Base-by-base conservation (phyloP, 2,888 invertebrate genomes). In the Stenodema calcarata region DNA sequence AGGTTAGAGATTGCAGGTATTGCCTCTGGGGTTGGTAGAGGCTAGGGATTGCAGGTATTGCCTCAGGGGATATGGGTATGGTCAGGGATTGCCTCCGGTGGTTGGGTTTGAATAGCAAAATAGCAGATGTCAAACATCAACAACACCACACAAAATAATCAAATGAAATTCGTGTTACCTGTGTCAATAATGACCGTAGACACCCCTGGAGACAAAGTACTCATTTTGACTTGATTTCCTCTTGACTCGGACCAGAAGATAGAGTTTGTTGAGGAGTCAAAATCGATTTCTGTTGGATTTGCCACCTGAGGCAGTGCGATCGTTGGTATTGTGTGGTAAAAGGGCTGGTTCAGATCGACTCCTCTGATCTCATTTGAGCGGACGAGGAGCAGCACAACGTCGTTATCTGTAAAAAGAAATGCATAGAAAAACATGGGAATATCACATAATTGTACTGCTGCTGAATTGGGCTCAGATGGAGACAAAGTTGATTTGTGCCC, bases 211-310 rank as follows among this genome's bases (percentile, higher is more conserved):
- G 94, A 94, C 75, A 96, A 92, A 79, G 93, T 93, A 0, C 94
- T 94, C 28, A 93, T 92, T 90, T 95, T 95, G 28, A 97, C 94
- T 91, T 96, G 96, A 91, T 95, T 94, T 80, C 94, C 93, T 90
- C 94, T 94, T 11, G 93, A 92, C 91, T 96, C 96, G 0, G 95
- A 94, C 96, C 96, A 97, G 92, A 94, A 96, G 86, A 97, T 92
- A 83, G 84, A 94, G 92, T 90, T 94, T 95, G 90, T 95, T 95
- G 87, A 97, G 0, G 86, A 76, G n/a, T 81, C 73, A 28, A 86
- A 86, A 30, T 86, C 86, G 23, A 86, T 73, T 44, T 81, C 80
- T 9, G 73, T 73, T 0, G 86, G 81, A 11, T 18, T 23, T 0
- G 28, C 50, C 12, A 95, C 94, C 91, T 94, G 93, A 44, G 95